Conservation (phyloP, 2,113 vertebrate genomes). For the Ailuropoda melanoleuca region DNA sequence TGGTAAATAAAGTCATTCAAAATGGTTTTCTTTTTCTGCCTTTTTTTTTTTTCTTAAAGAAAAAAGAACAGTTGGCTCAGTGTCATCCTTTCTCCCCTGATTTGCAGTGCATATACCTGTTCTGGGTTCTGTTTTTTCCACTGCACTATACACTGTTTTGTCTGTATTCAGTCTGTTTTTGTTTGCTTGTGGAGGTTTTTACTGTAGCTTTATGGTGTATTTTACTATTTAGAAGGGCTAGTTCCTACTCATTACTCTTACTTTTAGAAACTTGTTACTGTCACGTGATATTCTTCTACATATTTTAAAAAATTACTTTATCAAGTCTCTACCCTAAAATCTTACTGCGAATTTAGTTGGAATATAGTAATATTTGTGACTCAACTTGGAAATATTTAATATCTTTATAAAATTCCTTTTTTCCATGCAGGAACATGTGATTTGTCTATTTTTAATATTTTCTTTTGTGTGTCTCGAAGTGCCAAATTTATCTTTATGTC, state of each 20-base stretch:
- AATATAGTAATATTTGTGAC: neutral
- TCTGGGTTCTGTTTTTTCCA: neutral
- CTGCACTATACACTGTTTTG: neutral
- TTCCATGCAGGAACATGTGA: neutral
- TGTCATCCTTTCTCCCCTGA: neutral
- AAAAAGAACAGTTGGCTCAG: neutral
- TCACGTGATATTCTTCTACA: neutral
- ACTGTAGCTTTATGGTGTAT: neutral
- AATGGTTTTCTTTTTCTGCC: neutral
- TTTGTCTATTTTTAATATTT: neutral
- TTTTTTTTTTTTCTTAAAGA: neutral
- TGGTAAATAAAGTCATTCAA: neutral
- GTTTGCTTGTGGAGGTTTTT: neutral
- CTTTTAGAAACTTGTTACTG: conserved; percentile 16
- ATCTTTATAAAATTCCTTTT: conserved; percentile 10
- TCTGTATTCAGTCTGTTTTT: neutral
- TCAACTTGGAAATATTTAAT: neutral
- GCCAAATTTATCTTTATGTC: neutral
- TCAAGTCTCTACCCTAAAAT: neutral
- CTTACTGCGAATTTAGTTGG: conserved; percentile 28
- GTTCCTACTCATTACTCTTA: neutral
- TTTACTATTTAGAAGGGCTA: conserved; percentile 41
- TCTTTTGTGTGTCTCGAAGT: neutral
- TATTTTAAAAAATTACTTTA: neutral
- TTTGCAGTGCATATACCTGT: neutral